These are phyloP conservation scores for Lysiphlebus fabarum DNA, from an alignment of 1,140 invertebrate species.

Conservation along the genomic window DNA sequence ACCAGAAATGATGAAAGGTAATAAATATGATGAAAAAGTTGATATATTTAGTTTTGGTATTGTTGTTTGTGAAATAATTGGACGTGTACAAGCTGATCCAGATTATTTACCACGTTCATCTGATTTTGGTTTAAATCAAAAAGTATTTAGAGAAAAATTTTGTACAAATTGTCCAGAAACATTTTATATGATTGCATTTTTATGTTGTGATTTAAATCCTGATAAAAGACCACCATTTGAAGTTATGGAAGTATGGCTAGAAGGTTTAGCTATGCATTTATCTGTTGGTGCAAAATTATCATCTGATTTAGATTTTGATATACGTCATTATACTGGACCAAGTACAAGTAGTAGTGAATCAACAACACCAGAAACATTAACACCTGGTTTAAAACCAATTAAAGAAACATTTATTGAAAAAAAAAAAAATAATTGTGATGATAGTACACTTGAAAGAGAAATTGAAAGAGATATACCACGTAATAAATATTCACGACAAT, in stretches of 20 bases:
- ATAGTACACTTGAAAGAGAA: slow-evolving; percentile 50
- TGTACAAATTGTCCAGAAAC: slow-evolving; percentile 82
- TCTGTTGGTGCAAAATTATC: slow-evolving; percentile 64
- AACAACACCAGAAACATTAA: slow-evolving; percentile 58
- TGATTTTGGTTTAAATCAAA: slow-evolving; percentile 89
- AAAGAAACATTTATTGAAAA: slow-evolving; percentile 54
- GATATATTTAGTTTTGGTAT: slow-evolving; percentile 97
- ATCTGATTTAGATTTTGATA: slow-evolving; percentile 69
- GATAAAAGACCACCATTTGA: slow-evolving; percentile 84
- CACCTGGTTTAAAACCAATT: slow-evolving; percentile 54
- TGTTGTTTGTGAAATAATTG: slow-evolving; percentile 93
- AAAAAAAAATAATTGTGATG: slow-evolving; percentile 44
- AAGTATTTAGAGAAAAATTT: slow-evolving; percentile 82
- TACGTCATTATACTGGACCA: slow-evolving; percentile 66
- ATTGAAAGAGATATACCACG: slow-evolving; percentile 32
- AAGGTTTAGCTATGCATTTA: slow-evolving; percentile 71
- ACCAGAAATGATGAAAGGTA: slow-evolving; percentile 95
- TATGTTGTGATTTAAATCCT: slow-evolving; percentile 85
- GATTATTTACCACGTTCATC: slow-evolving; percentile 84
- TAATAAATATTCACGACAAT: slow-evolving; percentile 35
- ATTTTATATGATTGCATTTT: slow-evolving; percentile 83
- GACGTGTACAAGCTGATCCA: slow-evolving; percentile 87
- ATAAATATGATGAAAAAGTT: slow-evolving; percentile 94
- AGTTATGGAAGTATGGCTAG: slow-evolving; percentile 79
- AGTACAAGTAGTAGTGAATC: slow-evolving; percentile 62